phyloP scores from a whole-genome alignment of 2,888 invertebrate species.

The Athrips mouffetella region DNA sequence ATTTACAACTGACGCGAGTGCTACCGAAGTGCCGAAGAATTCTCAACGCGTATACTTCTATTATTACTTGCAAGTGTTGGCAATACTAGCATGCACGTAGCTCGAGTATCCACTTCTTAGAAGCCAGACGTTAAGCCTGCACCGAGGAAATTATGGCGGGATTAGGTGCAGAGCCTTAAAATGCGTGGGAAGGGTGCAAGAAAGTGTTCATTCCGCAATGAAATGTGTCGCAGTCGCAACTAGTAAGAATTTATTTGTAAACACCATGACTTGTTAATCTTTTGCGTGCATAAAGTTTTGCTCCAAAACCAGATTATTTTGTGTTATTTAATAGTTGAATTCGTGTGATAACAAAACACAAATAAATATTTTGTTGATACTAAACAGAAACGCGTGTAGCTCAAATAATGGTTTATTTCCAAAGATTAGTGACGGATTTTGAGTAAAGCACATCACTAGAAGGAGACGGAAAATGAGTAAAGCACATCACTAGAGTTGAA shows the following conservation, averaged over 20 bases:
- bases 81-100: background rate
- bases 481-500: too few relatives aligned
- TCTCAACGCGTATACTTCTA: background rate
- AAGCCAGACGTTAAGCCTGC: conserved; percentile 36
- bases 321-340: too few relatives aligned
- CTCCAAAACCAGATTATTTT: too few relatives aligned
- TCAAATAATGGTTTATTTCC: too few relatives aligned
- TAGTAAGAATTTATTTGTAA: conserved; percentile 3
- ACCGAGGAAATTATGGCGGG: conserved; percentile 42
- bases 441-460: too few relatives aligned
- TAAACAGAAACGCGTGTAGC: too few relatives aligned
- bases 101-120: conserved; percentile 11
- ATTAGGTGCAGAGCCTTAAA: conserved; percentile 37
- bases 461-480: too few relatives aligned
- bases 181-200: conserved; percentile 28
- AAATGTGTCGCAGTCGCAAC: conserved; percentile 15
- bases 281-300: background rate
- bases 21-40: conserved; percentile 44
- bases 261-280: conserved; percentile 4
- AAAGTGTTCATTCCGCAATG: conserved; percentile 17
- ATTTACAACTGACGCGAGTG: conserved; percentile 62
- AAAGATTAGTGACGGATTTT: too few relatives aligned
- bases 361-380: too few relatives aligned
- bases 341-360: too few relatives aligned
- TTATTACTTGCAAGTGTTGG: conserved; percentile 1